A percentile compares a stretch with the other conserved stretches of the same genome.
Conservation (phyloP, 2,888 invertebrate genomes). For the Xanthia icteritia region DNA sequence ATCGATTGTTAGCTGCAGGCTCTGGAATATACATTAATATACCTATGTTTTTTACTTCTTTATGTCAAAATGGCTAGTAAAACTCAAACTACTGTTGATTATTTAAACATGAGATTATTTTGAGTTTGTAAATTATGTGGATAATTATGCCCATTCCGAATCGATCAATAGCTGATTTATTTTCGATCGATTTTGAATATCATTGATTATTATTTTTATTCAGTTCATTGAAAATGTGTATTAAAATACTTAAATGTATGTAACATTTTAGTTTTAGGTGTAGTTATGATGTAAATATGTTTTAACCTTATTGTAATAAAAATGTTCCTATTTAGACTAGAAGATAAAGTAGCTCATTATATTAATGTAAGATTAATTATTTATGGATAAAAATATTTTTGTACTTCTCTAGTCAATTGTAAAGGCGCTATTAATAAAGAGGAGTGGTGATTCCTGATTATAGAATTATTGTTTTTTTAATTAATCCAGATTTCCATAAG, state of each 20-base stretch:
- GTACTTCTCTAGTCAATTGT: conserved; percentile 86
- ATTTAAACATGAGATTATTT: not conserved
- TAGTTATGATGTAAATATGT: conserved; percentile 68
- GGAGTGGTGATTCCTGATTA: conserved; percentile 80
- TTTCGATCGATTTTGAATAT: not conserved
- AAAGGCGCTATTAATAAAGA: conserved; percentile 85
- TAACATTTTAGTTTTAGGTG: conserved; percentile 9
- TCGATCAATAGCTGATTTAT: not conserved
- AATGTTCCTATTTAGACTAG: conserved; percentile 78
- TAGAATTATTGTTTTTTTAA: conserved; percentile 52
- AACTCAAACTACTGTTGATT: not conserved
- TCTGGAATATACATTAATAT: not conserved
- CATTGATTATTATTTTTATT: not conserved
- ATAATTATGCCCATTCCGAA: not conserved
- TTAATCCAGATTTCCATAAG: not conserved
- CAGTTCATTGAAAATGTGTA: not conserved
- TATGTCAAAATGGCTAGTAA: not conserved
- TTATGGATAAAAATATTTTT: conserved; percentile 74
- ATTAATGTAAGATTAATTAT: conserved; percentile 79
- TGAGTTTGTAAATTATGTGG: not conserved
- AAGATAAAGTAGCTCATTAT: conserved; percentile 33
- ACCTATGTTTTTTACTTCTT: not conserved
- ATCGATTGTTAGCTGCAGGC: conserved; percentile 13
- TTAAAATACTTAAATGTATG: not conserved
- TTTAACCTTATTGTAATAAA: conserved; percentile 51